Base-by-base conservation (phyloP, 2,797 vertebrate genomes). In the Epinephelus awoara region DNA sequence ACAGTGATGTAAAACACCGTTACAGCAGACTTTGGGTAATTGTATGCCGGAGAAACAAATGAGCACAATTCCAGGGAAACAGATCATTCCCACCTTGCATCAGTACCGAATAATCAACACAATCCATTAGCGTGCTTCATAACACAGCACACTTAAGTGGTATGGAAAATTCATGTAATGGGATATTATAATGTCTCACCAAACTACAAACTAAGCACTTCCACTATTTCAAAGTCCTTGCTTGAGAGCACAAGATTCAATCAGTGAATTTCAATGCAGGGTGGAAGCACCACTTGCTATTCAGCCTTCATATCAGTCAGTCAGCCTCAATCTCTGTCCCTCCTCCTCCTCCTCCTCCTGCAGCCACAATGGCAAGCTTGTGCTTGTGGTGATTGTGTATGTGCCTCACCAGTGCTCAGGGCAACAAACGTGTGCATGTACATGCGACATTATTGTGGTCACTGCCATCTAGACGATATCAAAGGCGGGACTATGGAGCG, bases 291-390 rank as follows among this genome's bases (percentile, higher is more conserved):
- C 72, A 74, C 62, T 85, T 89, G 74, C 75, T 81, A 86, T 93
- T 92, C 89, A 84, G 82, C 68, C 86, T 84, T 89, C 69, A 89
- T 85, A 93, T 91, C 86, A 91, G 85, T 92, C 91, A 90, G 85
- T 86, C 83, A 66, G 69, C 77, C 84, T 79, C 79, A 42, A 83
- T 87, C 88, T 87, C 83, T 73, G 44, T 47, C 64, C 72, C 51
- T 75, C 44, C 68, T 80, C 83, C 69, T 67, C 83, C 69, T 67
- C 23, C 38, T 81, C 80, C 65, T 68, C 75, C 47, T 81, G 42
- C 55, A 69, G 58, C 10, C 71, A 80, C 82, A 81, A 80, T 50
- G 54, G 42, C 52, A 75, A 77, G 49, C 29, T 64, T 77, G 74
- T 69, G 55, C 50, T 69, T 80, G 19, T 62, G n/a, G 44, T 12